Evolutionary conservation across 1,140 invertebrate genomes (phyloP), one percentile per base, ranked within the genome.

Genomic region (Lepidurus packardi): DNA sequence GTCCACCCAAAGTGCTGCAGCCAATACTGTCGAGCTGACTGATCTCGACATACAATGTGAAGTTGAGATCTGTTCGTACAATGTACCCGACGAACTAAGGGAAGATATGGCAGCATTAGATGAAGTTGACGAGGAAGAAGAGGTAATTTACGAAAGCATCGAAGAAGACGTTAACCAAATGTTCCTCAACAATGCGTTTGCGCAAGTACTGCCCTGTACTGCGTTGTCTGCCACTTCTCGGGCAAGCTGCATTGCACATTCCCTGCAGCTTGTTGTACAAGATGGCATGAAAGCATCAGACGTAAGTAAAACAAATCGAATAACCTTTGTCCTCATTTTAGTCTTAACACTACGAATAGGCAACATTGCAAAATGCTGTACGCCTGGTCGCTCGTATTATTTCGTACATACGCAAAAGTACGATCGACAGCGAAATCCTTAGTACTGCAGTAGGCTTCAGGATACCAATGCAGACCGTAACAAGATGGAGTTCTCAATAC

Each of bases 401-500:
- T 47, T 47, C 45, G 3, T 47, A 1, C 16, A 5, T 47, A 2
- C 45, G 45, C 45, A 47, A 47, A 2, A 47, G 45, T 2, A 47
- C 45, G 1, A 1, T 47, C 3, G 45, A 47, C 45, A 47, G 3
- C 10, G 45, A 47, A 47, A 2, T 16, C 1, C 45, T 47, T 2
- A 47, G 3, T 6, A 1, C 45, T 2, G 3, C 45, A 47, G 45
- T 47, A 1, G 45, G 34, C 1, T 34, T 34, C 3, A 1, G 3
- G 3, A 34, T 34, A 34, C 34, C 34, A 1, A 34, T 34, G 45
- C 45, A 47, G 3, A 76, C 1, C 10, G 75, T 44, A 1, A 76
- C 75, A 11, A 24, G 75, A 1, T 76, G 75, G 75, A 76, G 44
- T 7, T 76, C 75, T 6, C 75, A 76, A 7, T 44, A 43, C 45